These are phyloP conservation scores for Spondyliosoma cantharus DNA, from an alignment of 2,797 vertebrate species.

Conservation along the genomic window DNA sequence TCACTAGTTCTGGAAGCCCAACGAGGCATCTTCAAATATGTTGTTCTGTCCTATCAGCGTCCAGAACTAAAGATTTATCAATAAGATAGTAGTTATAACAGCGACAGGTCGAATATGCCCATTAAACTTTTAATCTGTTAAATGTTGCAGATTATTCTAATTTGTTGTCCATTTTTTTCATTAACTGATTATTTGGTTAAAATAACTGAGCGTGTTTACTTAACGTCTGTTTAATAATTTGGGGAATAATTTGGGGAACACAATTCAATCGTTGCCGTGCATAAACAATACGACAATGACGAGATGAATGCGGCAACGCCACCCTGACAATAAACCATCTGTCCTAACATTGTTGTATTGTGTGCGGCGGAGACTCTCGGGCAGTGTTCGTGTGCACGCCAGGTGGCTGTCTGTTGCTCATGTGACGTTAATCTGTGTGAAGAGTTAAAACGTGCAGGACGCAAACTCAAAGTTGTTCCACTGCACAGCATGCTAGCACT, in stretches of 20 bases:
- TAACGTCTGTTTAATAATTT: not conserved
- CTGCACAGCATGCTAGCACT: accelerated
- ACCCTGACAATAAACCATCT: constrained; percentile 17
- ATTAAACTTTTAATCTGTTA: not conserved
- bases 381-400: constrained; percentile 5
- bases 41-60: not conserved
- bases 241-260: too few species aligned
- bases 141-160: not conserved
- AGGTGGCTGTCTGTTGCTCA: constrained; percentile 31
- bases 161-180: too few species aligned
- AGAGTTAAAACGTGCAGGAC: not conserved
- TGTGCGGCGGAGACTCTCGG: not conserved
- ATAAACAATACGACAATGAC: not conserved
- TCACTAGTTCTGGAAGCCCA: not conserved
- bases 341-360: constrained; percentile 5
- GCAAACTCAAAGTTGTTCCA: constrained; percentile 7
- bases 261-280: not conserved
- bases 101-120: accelerated
- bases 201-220: not conserved
- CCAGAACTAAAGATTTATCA: not conserved
- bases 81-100: too few species aligned
- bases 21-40: not conserved
- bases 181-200: not conserved
- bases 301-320: not conserved
- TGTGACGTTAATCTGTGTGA: constrained; percentile 51